Percentiles rank a stretch among this genome's conserved stretches.
phyloP scores from a whole-genome alignment of 1,140 invertebrate species.

The Plutomurus gul region DNA sequence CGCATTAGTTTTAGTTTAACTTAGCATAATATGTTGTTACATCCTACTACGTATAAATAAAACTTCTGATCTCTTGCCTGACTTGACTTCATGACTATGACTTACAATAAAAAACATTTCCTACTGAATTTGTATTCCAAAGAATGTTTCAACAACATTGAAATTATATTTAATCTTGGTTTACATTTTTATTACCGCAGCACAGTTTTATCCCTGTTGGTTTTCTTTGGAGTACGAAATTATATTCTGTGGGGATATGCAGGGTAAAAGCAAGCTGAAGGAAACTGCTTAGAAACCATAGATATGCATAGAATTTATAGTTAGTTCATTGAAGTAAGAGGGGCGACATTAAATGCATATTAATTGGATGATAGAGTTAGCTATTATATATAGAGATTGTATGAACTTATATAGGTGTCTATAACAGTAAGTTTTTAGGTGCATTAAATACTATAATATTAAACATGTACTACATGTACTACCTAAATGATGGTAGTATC shows the following conservation, averaged over 20 bases:
- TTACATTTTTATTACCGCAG: background rate
- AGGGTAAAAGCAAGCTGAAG: conserved; percentile 1
- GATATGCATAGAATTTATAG: background rate
- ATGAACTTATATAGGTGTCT: too few relatives aligned
- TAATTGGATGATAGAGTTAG: too few relatives aligned
- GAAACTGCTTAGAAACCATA: conserved; percentile 9
- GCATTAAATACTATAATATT: background rate
- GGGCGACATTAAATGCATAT: too few relatives aligned
- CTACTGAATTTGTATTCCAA: background rate
- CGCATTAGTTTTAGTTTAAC: background rate
- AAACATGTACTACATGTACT: background rate
- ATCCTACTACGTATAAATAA: background rate
- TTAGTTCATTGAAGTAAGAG: background rate
- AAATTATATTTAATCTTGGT: background rate
- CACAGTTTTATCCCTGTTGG: background rate
- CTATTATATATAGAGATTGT: too few relatives aligned
- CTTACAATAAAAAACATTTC: background rate
- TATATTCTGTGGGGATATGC: conserved; percentile 12
- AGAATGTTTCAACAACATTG: too few relatives aligned
- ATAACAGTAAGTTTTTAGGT: background rate
- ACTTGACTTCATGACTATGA: too few relatives aligned
- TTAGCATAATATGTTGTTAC: background rate
- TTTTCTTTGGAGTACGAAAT: background rate
- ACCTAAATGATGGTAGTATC: background rate
- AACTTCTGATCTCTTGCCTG: conserved; percentile 15